Percentiles rank a stretch among this genome's conserved stretches.
Evolutionary conservation across 92 coral and sea anemone genomes (phyloP).

Genomic region (Anthopleura xanthogrammica): DNA sequence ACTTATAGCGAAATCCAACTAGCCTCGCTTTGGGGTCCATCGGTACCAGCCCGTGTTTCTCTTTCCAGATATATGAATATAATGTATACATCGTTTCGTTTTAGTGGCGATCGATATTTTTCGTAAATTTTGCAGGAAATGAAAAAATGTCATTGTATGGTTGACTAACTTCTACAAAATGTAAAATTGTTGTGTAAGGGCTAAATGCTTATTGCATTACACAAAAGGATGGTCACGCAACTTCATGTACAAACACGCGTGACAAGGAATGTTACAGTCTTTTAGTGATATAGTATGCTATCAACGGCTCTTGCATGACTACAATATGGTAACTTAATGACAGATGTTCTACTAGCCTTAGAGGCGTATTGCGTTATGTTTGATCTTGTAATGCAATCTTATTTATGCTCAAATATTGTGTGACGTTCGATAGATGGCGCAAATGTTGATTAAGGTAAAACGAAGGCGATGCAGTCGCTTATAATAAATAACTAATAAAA

Average conservation of each 20-base stretch:
- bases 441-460: background rate
- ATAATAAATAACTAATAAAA: conserved; percentile 2
- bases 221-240: background rate
- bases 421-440: background rate
- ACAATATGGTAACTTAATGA: background rate
- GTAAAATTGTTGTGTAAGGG: background rate
- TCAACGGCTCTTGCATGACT: too few species aligned
- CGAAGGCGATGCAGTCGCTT: background rate
- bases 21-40: too few species aligned
- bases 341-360: background rate
- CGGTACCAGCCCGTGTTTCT: too few species aligned
- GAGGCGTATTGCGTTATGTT: background rate
- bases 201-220: background rate
- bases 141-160: background rate
- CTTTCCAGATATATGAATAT: too few species aligned
- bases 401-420: background rate
- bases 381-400: background rate
- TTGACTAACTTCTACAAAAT: background rate
- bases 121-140: background rate
- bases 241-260: background rate
- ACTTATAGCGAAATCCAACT: too few species aligned
- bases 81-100: too few species aligned
- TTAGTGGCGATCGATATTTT: background rate
- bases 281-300: too few species aligned
- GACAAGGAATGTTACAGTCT: background rate